A percentile compares a stretch with the other conserved stretches of the same genome.
phyloP scores from a whole-genome alignment of 2,113 vertebrate species.

The Barnardius zonarius region DNA sequence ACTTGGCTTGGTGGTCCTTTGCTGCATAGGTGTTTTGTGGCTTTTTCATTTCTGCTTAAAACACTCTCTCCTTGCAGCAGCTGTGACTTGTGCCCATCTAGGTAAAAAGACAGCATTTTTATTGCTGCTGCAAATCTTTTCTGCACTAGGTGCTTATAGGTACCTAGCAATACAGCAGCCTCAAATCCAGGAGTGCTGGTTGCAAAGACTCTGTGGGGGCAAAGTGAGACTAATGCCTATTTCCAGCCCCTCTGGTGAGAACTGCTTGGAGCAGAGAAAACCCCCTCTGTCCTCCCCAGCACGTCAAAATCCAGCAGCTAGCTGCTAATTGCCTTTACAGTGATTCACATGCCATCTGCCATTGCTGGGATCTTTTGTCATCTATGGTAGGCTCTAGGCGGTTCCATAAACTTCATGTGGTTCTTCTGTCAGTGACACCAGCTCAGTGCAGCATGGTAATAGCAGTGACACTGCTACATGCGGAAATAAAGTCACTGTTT shows the following conservation, averaged over 20 bases:
- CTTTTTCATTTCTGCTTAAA: neutral
- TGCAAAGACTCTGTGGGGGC: constrained; percentile 15
- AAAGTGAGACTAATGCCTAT: constrained; percentile 43
- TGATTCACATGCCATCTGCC: constrained; percentile 68
- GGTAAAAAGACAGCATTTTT: constrained; percentile 5
- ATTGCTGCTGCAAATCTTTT: constrained; percentile 47
- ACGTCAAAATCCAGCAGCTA: constrained; percentile 55
- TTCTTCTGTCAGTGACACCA: constrained; percentile 17
- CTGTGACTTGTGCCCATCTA: neutral
- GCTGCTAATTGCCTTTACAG: constrained; percentile 63
- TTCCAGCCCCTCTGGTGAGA: constrained; percentile 44
- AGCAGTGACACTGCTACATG: neutral
- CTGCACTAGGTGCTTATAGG: neutral
- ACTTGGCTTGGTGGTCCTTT: neutral
- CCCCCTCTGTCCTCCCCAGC: constrained; percentile 34
- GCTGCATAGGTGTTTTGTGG: neutral
- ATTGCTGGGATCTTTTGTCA: constrained; percentile 46
- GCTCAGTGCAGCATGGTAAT: neutral
- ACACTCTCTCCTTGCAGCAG: neutral
- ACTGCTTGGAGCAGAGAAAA: constrained; percentile 41
- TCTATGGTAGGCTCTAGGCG: neutral
- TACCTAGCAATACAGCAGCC: neutral
- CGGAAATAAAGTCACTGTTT: constrained; percentile 16
- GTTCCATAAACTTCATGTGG: constrained; percentile 19
- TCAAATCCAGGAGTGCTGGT: neutral